Conservation (phyloP, 2,888 invertebrate species). For the Leptogaster cylindrica region DNA sequence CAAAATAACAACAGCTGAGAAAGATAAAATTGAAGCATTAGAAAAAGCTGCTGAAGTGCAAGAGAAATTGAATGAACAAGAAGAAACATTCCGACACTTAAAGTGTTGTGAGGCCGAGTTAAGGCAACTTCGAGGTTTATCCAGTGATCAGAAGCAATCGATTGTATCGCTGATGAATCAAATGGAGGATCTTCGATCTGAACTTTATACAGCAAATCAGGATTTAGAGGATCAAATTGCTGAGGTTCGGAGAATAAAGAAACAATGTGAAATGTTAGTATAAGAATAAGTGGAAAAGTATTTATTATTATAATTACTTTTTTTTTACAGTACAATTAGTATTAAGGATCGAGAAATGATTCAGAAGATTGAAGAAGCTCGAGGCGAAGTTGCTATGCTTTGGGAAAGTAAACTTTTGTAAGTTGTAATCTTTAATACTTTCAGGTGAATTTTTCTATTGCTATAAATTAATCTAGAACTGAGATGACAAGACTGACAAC, state of each 20-base stretch:
- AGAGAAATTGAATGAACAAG: constrained; percentile 54
- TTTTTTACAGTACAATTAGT: constrained; percentile 56
- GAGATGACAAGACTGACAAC: constrained; percentile 69
- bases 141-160: constrained; percentile 65
- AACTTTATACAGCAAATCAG: constrained; percentile 64
- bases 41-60: constrained; percentile 57
- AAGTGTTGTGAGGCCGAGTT: constrained; percentile 67
- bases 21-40: constrained; percentile 65
- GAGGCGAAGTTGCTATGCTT: constrained; percentile 66
- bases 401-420: constrained; percentile 69
- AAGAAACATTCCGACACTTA: constrained; percentile 62
- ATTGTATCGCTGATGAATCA: constrained; percentile 64
- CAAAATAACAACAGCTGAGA: constrained; percentile 68
- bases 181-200: constrained; percentile 65
- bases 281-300: neutral
- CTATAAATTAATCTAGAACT: constrained; percentile 57
- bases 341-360: constrained; percentile 63
- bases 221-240: constrained; percentile 64
- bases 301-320: neutral
- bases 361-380: constrained; percentile 64
- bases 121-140: constrained; percentile 65
- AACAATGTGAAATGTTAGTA: constrained; percentile 60
- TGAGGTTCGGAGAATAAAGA: constrained; percentile 61
- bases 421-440: constrained; percentile 44
- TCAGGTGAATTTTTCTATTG: neutral